Evolutionary conservation across 92 coral and sea anemone genomes (phyloP).

Genomic region (Umimayanthus chanpuru): DNA sequence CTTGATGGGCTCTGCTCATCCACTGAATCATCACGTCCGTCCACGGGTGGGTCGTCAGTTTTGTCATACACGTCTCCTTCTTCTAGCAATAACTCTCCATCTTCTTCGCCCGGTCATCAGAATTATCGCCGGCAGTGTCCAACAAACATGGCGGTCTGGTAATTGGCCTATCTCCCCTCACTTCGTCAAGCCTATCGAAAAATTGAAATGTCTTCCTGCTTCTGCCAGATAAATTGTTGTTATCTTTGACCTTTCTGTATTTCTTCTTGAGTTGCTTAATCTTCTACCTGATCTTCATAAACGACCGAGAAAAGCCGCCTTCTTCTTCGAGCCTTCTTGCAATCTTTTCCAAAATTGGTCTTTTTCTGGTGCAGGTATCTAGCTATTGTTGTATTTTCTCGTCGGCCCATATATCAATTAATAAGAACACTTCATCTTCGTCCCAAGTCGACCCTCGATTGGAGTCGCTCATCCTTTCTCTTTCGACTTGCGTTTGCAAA

Average conservation of each 20-base stretch:
- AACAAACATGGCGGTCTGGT: slow-evolving; percentile 6
- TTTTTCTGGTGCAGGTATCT: slow-evolving; percentile 9
- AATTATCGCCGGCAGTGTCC: not conserved
- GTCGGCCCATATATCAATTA: too few species aligned
- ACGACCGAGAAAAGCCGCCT: slow-evolving; percentile 16
- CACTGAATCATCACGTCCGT: not conserved
- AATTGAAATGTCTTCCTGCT: slow-evolving; percentile 7
- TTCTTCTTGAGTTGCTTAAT: slow-evolving; percentile 22
- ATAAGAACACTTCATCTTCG: too few species aligned
- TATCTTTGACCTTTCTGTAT: not conserved
- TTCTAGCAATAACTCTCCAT: not conserved
- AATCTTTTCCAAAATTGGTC: slow-evolving; percentile 14
- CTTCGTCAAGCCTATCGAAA: not conserved
- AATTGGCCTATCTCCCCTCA: not conserved
- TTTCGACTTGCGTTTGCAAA: not conserved
- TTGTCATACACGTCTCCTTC: slow-evolving; percentile 6
- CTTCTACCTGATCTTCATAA: slow-evolving; percentile 10
- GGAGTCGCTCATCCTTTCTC: slow-evolving; percentile 15
- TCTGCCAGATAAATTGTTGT: slow-evolving; percentile 24
- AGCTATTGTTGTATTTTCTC: not conserved
- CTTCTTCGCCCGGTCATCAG: slow-evolving; percentile 6
- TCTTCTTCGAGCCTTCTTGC: slow-evolving; percentile 16
- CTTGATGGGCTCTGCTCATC: slow-evolving; percentile 7
- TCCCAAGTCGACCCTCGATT: not conserved
- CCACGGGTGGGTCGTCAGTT: not conserved